Conservation (phyloP, 2,113 vertebrate genomes). For the Ursus arctos region DNA sequence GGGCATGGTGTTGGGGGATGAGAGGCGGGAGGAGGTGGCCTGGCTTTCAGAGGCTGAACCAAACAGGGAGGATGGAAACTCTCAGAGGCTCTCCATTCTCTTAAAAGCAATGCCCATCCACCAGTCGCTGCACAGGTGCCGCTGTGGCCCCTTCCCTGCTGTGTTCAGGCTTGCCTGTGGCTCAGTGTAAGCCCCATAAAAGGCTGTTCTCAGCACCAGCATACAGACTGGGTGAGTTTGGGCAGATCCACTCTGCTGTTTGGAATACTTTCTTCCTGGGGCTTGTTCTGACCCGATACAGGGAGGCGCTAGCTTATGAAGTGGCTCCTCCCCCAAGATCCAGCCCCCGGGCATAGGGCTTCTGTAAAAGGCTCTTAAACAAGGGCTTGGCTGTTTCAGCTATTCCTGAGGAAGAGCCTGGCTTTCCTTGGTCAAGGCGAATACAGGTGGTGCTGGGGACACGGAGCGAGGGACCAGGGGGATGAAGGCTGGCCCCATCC, state of each 20-base stretch:
- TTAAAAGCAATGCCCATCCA: conserved; percentile 31
- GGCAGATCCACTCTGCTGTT: conserved; percentile 80
- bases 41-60: neutral
- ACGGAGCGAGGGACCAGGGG: neutral
- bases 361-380: neutral
- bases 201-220: conserved; percentile 84
- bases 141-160: conserved; percentile 76
- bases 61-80: neutral
- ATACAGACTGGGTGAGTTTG: conserved; percentile 84
- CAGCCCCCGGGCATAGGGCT: neutral
- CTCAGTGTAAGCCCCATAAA: conserved; percentile 79
- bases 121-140: neutral
- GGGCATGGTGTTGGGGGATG: too few relatives aligned
- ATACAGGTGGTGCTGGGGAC: too few relatives aligned
- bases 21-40: neutral
- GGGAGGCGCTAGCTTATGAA: neutral
- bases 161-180: conserved; percentile 84
- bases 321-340: neutral
- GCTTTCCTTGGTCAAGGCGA: neutral
- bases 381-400: neutral
- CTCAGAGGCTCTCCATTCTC: neutral
- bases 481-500: neutral
- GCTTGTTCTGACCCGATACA: conserved; percentile 85
- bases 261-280: conserved; percentile 85
- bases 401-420: neutral